Base-by-base conservation (phyloP, 2,888 invertebrate genomes). In the Drosophila dives region DNA sequence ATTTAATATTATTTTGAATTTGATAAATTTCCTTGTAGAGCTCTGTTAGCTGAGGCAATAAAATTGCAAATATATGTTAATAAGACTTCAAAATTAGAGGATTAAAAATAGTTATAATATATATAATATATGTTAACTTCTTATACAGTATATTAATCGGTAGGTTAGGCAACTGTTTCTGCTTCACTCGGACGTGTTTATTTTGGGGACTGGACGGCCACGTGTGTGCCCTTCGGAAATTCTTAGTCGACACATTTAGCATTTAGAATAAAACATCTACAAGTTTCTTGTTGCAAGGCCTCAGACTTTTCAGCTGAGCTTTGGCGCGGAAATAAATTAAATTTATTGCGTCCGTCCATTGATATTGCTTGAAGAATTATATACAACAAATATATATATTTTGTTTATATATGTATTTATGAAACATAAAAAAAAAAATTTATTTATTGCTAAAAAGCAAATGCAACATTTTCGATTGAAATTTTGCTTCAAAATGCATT, bases 271-370 rank as follows among this genome's bases (percentile, higher is more conserved):
- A 83, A 83, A 83, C 81, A 84, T 79, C 64, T 23, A 29, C 11
- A 38, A 48, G 17, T 51, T 36, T 33, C 48, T 36, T 70, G 40
- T 75, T 40, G 50, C 40, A 32, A 42, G 54, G 55, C 61, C 42
- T 34, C 26, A 62, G 58, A 50, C 58, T 54, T 58, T 40, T 40
- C 56, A 58, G 36, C 40, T 53, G 50, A n/a, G 23, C 20, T 23
- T 60, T 64, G 65, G 53, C 53, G 15, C 49, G 64, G 51, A 66
- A 81, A 83, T 84, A 83, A 83, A 83, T 83, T 83, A 83, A 82
- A 79, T 76, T 62, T 23, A 60, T 66, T 58, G 71, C 75, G 66
- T 49, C 76, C 76, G 84, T 83, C 83, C 79, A 81, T 83, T 77
- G 79, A 77, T 85, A 77, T 79, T 29, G 29, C 29, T 29, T 6